Conservation (phyloP, 2,888 invertebrate genomes). For the Thysanoteuthis rhombus region DNA sequence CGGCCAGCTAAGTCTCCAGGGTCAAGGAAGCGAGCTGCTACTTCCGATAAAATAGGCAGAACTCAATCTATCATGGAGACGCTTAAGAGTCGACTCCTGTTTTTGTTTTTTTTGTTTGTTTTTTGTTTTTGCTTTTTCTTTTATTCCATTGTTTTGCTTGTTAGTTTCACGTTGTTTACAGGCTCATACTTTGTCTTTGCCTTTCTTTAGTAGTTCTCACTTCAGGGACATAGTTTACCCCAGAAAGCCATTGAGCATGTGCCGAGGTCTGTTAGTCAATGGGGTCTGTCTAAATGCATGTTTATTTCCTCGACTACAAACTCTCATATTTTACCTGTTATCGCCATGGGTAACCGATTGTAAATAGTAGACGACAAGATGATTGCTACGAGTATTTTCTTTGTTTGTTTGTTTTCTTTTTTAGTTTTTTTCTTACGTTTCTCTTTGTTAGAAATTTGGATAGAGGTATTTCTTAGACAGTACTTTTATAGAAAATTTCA, state of each 20-base stretch:
- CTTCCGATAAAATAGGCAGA: not conserved
- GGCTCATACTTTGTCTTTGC: not conserved
- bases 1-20: not conserved
- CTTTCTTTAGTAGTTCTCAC: not conserved
- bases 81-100: not conserved
- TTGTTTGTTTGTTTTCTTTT: not conserved
- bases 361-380: not conserved
- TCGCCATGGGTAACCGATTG: not conserved
- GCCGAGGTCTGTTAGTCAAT: not conserved
- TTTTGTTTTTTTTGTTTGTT: not conserved
- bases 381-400: not conserved
- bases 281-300: not conserved
- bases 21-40: not conserved
- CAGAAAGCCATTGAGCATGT: not conserved
- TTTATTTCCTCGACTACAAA: not conserved
- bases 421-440: no score
- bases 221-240: not conserved
- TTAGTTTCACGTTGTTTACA: not conserved
- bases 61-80: not conserved
- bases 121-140: no score
- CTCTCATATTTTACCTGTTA: not conserved
- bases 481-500: not conserved
- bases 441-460: no score
- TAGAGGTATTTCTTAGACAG: not conserved
- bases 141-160: not conserved